phyloP scores from a whole-genome alignment of 2,888 invertebrate genomes.

The Drosophila formosana region DNA sequence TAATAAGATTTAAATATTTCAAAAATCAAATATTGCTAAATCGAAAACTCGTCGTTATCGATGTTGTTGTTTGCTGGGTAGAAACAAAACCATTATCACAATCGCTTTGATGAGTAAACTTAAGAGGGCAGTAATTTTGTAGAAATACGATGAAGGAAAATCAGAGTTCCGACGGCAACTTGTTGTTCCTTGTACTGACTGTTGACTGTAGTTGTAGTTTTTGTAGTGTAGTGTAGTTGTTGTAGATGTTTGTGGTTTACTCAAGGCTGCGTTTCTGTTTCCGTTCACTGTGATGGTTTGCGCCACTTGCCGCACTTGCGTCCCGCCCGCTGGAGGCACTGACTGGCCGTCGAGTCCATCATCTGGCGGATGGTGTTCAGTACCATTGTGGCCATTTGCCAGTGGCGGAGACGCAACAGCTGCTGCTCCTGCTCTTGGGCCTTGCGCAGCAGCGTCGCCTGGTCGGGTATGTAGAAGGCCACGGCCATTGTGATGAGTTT shows the following conservation, averaged over 20 bases:
- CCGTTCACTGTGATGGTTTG: conserved; percentile 71
- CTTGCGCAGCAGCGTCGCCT: conserved; percentile 79
- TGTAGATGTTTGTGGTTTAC: conserved; percentile 39
- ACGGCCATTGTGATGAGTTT: conserved; percentile 75
- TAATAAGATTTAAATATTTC: conserved; percentile 36
- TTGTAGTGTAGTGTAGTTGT: conserved; percentile 24
- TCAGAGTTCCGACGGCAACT: conserved; percentile 19
- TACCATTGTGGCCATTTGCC: conserved; percentile 76
- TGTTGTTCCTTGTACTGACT: conserved; percentile 34
- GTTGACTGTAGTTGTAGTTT: conserved; percentile 33
- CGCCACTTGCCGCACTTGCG: conserved; percentile 72
- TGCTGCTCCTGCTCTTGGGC: conserved; percentile 80
- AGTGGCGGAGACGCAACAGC: conserved; percentile 77
- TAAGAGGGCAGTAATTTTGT: conserved; percentile 29
- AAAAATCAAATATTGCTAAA: conserved; percentile 57
- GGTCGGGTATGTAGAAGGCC: conserved; percentile 83
- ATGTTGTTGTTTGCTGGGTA: conserved; percentile 41
- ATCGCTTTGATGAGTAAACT: conserved; percentile 83
- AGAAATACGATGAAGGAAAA: conserved; percentile 12
- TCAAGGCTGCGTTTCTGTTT: conserved; percentile 42
- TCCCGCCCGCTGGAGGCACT: conserved; percentile 53
- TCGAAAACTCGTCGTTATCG: conserved; percentile 41
- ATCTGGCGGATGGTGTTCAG: conserved; percentile 73
- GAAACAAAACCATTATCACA: conserved; percentile 83
- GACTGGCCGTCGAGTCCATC: conserved; percentile 53